A percentile compares a stretch with the other conserved stretches of the same genome.
Conservation (phyloP, 2,113 vertebrate species). For the Rutilus rutilus region DNA sequence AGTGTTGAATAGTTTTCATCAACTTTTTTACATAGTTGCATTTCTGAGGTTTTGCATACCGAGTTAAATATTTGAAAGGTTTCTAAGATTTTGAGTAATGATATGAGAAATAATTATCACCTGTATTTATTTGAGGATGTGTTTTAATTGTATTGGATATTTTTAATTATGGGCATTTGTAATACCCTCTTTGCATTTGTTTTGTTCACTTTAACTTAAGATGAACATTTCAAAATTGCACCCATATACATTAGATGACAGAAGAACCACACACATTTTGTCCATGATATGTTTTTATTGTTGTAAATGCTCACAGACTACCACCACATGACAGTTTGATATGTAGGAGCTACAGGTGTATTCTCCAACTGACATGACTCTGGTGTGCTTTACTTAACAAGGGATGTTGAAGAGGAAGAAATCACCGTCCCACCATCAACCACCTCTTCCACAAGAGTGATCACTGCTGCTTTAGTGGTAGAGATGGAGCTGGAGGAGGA, state of each 20-base stretch:
- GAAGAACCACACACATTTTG: not conserved
- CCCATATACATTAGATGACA: not conserved
- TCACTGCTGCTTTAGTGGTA: conserved; percentile 51
- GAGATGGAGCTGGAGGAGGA: not conserved
- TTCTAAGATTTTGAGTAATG: not conserved
- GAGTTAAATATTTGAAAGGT: not conserved
- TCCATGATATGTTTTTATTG: not conserved
- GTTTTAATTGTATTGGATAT: not conserved
- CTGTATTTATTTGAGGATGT: not conserved
- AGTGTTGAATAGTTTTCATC: too few species aligned
- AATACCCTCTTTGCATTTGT: not conserved
- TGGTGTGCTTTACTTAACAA: not conserved
- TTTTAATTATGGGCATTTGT: not conserved
- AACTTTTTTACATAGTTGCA: not conserved
- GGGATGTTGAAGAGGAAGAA: conserved; percentile 48
- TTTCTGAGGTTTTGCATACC: not conserved
- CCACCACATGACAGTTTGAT: not conserved
- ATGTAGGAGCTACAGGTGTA: not conserved
- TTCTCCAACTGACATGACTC: not conserved
- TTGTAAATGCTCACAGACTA: not conserved
- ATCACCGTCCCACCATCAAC: conserved; percentile 66
- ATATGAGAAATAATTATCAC: not conserved
- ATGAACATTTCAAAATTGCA: not conserved
- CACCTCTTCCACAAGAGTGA: conserved; percentile 66
- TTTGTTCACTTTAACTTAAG: not conserved